Evolutionary conservation across 2,888 invertebrate species (phyloP).

Genomic region (Drosophila histrio): DNA sequence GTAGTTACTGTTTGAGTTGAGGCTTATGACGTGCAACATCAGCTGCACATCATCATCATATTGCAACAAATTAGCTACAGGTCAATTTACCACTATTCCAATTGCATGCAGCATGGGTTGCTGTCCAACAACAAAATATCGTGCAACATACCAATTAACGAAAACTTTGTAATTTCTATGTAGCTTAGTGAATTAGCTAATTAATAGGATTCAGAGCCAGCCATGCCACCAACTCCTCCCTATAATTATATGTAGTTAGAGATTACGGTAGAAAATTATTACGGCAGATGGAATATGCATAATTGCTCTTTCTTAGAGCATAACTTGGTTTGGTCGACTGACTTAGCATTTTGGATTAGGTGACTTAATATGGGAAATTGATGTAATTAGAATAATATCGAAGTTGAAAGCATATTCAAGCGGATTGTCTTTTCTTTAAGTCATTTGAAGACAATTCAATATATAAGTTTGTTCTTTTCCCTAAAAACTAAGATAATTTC

Average conservation of each 20-base stretch:
- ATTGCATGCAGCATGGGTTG: constrained; percentile 11
- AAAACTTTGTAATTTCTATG: constrained; percentile 20
- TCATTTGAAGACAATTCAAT: no score
- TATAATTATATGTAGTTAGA: constrained; percentile 2
- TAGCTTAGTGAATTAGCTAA: constrained; percentile 51
- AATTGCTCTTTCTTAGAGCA: neutral
- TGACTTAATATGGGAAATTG: neutral
- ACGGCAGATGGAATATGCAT: neutral
- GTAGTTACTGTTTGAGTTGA: constrained; percentile 20
- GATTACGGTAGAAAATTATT: constrained; percentile 3
- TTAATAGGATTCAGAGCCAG: constrained; percentile 23
- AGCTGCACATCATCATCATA: neutral
- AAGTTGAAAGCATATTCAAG: neutral
- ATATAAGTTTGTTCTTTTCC: no score
- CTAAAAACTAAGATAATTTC: no score
- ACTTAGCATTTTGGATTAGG: neutral
- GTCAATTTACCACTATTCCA: constrained; percentile 17
- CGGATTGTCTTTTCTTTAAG: neutral
- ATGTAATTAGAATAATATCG: no score
- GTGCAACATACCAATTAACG: constrained; percentile 36
- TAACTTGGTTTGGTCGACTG: neutral
- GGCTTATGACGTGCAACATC: constrained; percentile 7
- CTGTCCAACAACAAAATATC: constrained; percentile 2
- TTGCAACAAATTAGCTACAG: constrained; percentile 22
- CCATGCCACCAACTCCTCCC: no score